These are phyloP conservation scores for Perdita meconis DNA, from an alignment of 2,888 invertebrate species.

Conservation along the genomic window DNA sequence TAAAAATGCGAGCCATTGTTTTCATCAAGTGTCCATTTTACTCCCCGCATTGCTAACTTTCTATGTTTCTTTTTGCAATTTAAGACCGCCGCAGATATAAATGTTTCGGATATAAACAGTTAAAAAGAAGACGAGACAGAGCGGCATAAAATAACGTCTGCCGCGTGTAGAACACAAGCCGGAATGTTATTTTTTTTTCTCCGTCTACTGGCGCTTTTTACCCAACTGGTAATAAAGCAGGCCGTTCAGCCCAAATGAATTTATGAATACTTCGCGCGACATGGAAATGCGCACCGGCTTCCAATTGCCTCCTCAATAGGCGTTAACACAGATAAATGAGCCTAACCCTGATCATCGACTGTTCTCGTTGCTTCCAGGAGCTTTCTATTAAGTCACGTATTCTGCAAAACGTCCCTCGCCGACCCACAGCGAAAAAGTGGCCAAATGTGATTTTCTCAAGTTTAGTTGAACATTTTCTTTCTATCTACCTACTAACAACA, in stretches of 20 bases:
- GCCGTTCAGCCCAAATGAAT: constrained; percentile 74
- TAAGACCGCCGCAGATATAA: neutral
- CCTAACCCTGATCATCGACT: constrained; percentile 53
- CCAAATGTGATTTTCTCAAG: too few species aligned
- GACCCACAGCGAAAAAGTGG: constrained; percentile 8
- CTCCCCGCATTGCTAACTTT: neutral
- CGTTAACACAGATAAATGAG: constrained; percentile 77
- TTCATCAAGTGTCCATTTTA: neutral
- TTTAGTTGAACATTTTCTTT: too few species aligned
- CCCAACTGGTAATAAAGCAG: constrained; percentile 62
- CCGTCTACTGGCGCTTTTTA: constrained; percentile 54
- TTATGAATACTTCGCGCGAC: constrained; percentile 71
- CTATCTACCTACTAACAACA: too few species aligned
- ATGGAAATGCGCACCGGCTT: constrained; percentile 56
- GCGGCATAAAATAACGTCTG: constrained; percentile 42
- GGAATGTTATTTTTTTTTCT: constrained; percentile 36
- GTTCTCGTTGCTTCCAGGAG: constrained; percentile 42
- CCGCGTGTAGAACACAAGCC: constrained; percentile 23
- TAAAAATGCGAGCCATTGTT: too few species aligned
- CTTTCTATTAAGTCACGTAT: constrained; percentile 49
- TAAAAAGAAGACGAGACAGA: constrained; percentile 22
- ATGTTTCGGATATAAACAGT: neutral
- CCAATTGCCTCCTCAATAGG: constrained; percentile 74
- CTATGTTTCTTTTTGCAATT: neutral
- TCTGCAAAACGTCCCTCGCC: constrained; percentile 17